Conservation (phyloP, 2,797 vertebrate species). For the Calcarius lapponicus region DNA sequence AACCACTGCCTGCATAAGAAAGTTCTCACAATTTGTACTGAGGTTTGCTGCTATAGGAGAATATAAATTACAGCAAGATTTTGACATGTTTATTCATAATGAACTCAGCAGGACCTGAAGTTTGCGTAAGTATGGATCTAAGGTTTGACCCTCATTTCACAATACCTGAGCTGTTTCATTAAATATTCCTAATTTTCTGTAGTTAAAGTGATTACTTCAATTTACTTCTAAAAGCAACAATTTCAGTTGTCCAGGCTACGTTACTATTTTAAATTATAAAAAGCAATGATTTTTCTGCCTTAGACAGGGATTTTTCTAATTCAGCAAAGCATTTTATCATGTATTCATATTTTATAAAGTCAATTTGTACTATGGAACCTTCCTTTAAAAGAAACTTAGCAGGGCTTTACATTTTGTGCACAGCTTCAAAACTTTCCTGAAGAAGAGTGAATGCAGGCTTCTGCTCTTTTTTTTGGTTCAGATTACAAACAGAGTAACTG, state of each 20-base stretch:
- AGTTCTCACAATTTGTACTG: not conserved
- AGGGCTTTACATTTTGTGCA: not conserved
- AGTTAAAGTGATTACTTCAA: not conserved
- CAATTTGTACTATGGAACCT: not conserved
- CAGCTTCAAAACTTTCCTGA: not conserved
- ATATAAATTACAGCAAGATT: not conserved
- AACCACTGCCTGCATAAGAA: not conserved
- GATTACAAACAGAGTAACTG: not conserved
- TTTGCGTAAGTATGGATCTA: not conserved
- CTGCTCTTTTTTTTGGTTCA: not conserved
- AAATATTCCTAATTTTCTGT: not conserved
- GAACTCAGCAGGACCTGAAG: not conserved
- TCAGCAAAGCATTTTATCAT: not conserved
- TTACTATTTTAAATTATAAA: not conserved
- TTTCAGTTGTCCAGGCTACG: not conserved
- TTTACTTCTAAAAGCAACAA: not conserved
- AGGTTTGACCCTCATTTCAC: not conserved
- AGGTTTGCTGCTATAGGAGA: not conserved
- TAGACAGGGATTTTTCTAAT: not conserved
- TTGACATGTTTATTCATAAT: not conserved
- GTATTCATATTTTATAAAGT: not conserved
- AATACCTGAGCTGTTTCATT: not conserved
- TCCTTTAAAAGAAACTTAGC: not conserved
- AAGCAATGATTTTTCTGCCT: not conserved
- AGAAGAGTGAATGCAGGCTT: not conserved